Evolutionary conservation across 2,888 invertebrate species (phyloP).

Genomic region (Theretra japonica): DNA sequence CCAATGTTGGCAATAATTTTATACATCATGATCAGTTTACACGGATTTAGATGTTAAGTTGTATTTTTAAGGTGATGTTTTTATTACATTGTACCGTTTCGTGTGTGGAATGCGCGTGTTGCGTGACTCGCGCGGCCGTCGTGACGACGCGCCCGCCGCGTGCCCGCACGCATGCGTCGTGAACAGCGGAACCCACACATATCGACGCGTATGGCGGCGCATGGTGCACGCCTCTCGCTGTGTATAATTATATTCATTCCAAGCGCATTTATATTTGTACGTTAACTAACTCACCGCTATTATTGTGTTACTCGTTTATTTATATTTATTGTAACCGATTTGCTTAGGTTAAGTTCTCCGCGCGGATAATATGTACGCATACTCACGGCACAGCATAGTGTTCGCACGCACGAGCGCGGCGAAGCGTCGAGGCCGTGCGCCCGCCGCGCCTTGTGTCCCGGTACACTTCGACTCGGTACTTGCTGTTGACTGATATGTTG

Average conservation of each 20-base stretch:
- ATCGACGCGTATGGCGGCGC: too few species aligned
- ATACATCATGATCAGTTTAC: slow-evolving; percentile 32
- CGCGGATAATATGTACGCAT: background rate
- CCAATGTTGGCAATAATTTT: slow-evolving; percentile 37
- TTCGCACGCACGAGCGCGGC: background rate
- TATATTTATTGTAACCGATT: background rate
- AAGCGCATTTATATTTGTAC: slow-evolving; percentile 38
- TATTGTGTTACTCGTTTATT: slow-evolving; percentile 6
- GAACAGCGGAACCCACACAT: too few species aligned
- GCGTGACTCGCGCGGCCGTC: too few species aligned
- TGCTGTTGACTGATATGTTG: too few species aligned
- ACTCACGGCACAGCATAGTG: background rate
- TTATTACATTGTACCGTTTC: slow-evolving; percentile 3
- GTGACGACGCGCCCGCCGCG: too few species aligned
- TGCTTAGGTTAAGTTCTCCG: background rate
- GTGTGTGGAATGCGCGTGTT: background rate
- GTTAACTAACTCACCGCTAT: background rate
- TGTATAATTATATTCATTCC: slow-evolving; percentile 34
- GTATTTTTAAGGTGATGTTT: slow-evolving; percentile 30
- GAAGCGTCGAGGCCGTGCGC: too few species aligned
- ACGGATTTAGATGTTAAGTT: slow-evolving; percentile 30
- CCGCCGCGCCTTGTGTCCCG: too few species aligned
- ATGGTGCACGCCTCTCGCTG: background rate
- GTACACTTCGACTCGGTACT: too few species aligned
- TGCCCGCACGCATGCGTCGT: too few species aligned